Base-by-base conservation (phyloP, 2,797 vertebrate genomes). In the Sternarchorhynchus goeldii region DNA sequence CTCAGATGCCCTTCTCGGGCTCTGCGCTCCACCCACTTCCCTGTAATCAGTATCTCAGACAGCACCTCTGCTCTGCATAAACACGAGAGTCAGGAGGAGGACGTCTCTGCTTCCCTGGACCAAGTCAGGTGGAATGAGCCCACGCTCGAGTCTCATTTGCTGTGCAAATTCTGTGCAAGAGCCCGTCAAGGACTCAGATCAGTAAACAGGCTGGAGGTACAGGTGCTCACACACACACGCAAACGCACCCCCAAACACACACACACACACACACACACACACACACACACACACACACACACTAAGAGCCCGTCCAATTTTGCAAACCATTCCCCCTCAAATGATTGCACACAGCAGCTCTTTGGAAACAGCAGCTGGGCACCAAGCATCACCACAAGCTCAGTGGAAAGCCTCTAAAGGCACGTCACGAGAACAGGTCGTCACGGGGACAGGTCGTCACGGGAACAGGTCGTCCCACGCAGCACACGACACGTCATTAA, bases 101-200 rank as follows among this genome's bases (percentile, higher is more conserved):
- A 74, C 59, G 55, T 82, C 78, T 80, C 39, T 6, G 56, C 76
- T 75, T 79, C 79, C 84, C 75, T 65, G 65, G 68, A 74, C 67
- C 77, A 83, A 80, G 82, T 75, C 75, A 56, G 78, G 83, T 81
- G 84, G 82, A 87, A 86, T 83, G 83, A 81, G 74, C 75, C 56
- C 45, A 78, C 57, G 53, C 82, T 80, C 36, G 82, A 82, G 82
- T 72, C 82, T 86, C 86, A 87, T 87, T 83, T 86, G 81, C 76
- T 87, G 85, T 85, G 82, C 83, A 79, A 85, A 83, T 83, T 79
- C 77, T 79, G 75, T 12, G 58, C 79, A 76, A 79, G 74, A 58
- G 67, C 67, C 81, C 66, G 75, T 84, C 79, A 82, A 84, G 76
- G 82, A 83, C 82, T 81, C 67, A 0, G 70, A 81, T 58, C 70